These are phyloP conservation scores for Agonopterix alstromeriana DNA, from an alignment of 2,888 invertebrate species.

Conservation along the genomic window DNA sequence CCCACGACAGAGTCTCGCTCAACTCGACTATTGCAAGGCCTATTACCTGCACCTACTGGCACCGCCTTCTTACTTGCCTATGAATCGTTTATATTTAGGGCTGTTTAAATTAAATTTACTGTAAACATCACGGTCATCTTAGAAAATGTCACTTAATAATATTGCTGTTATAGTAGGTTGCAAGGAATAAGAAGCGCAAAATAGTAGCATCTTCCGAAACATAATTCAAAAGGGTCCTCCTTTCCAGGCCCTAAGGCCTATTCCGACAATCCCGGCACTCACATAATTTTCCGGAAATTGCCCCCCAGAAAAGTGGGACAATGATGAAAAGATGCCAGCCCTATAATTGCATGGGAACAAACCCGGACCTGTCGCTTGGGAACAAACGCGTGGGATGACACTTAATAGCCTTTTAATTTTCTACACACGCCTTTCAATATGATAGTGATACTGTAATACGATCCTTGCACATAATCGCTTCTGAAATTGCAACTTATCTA, in stretches of 20 bases:
- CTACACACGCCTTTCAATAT: conserved; percentile 53
- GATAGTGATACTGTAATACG: conserved; percentile 45
- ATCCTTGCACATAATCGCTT: conserved; percentile 18
- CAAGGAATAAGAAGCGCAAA: too few relatives aligned
- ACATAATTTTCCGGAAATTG: conserved; percentile 1
- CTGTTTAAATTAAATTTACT: not conserved
- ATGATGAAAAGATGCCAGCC: conserved; percentile 1
- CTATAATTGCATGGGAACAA: conserved; percentile 6
- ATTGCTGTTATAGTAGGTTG: too few relatives aligned
- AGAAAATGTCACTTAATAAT: too few relatives aligned
- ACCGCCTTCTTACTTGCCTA: conserved; percentile 5
- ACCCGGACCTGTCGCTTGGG: conserved; percentile 27
- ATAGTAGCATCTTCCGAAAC: too few relatives aligned
- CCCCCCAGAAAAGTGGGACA: not conserved
- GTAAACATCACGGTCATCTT: too few relatives aligned
- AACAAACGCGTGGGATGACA: conserved; percentile 61
- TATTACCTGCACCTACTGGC: conserved; percentile 32
- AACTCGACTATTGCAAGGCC: conserved; percentile 30
- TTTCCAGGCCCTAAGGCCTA: not conserved
- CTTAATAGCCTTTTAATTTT: conserved; percentile 70
- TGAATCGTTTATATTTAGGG: not conserved
- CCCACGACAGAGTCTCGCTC: conserved; percentile 34
- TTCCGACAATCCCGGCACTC: not conserved
- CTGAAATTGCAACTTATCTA: conserved; percentile 2
- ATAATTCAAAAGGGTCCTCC: not conserved